Evolutionary conservation across 2,888 invertebrate species (phyloP), one percentile per base, ranked within the genome.

Genomic region (Drosophila infuscata): DNA sequence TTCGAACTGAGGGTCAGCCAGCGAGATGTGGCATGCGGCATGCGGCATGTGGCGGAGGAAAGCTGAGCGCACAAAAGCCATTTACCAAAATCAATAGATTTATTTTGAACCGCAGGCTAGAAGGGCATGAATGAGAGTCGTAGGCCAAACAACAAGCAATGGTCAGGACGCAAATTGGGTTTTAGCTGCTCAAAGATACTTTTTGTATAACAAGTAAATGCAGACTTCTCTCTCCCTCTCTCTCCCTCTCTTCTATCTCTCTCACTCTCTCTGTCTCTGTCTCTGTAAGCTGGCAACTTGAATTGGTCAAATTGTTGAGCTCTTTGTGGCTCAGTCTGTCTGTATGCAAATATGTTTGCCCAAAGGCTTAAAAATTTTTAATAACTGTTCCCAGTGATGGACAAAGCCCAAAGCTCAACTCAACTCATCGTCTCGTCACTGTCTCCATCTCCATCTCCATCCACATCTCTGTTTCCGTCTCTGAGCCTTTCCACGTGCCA

Each of bases 21-120:
- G 41, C 11, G 30, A 2, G 32, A n/a, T n/a, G 29, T 8, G 32
- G 38, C 32, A 20, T 17, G 17, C 12, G 17, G 17, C 36, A 15
- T 36, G 20, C 20, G 11, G 20, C 43, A 20, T 43, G 12, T 3
- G 15, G 4, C 25, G 15, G 15, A 46, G 25, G 46, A 8, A 15
- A 17, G 52, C 53, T 49, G 53, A 49, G 51, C 67, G 51, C 67
- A 83, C 70, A 86, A 83, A 88, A 86, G 87, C 87, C 85, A 88
- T 88, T 85, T 88, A 73, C 53, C 74, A 79, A 85, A 85, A 83
- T 88, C 85, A 85, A 85, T 85, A 85, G 82, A 88, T 85, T 85
- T 88, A 80, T 82, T 46, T 80, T 78, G 68, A 76, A 83, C 84
- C 88, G 81, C 86, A 81, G 88, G 83, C 60, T 53, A 57, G 67